Evolutionary conservation across 2,888 invertebrate species (phyloP).

Genomic region (Lepetodrilus schrolli): DNA sequence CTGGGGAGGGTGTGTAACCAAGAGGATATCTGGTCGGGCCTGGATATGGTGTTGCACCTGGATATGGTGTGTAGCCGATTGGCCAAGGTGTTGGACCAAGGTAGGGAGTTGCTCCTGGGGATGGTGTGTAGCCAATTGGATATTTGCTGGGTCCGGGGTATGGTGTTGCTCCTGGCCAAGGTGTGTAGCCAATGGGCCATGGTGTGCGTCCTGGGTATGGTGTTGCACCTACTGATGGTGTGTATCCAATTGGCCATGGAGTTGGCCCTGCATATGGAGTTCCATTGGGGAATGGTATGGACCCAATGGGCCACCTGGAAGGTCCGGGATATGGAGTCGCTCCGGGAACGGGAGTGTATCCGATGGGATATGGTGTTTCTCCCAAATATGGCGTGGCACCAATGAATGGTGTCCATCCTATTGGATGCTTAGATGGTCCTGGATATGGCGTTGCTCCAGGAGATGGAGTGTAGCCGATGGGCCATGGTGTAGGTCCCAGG

Average conservation of each 20-base stretch:
- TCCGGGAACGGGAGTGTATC: background rate
- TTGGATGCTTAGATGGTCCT: background rate
- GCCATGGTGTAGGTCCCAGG: conserved; percentile 15
- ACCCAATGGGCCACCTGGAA: background rate
- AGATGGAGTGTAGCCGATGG: conserved; percentile 39
- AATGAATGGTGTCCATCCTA: conserved; percentile 2
- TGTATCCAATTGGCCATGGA: background rate
- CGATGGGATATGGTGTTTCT: background rate
- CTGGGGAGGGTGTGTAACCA: conserved; percentile 9
- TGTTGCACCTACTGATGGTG: background rate
- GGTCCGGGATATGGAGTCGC: background rate
- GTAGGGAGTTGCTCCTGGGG: conserved; percentile 3
- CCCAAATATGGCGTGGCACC: background rate
- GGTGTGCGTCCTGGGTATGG: background rate
- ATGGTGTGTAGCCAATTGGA: background rate
- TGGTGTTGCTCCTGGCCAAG: background rate
- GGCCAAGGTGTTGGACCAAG: conserved; percentile 29
- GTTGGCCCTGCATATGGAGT: background rate
- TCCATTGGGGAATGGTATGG: background rate
- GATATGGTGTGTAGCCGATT: conserved; percentile 37
- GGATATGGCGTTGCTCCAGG: conserved; percentile 34
- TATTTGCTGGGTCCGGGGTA: background rate
- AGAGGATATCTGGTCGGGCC: background rate
- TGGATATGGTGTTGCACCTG: conserved; percentile 35
- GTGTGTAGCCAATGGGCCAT: background rate